Evolutionary conservation across 2,113 vertebrate species (phyloP).

Genomic region (Hoplias malabaricus): DNA sequence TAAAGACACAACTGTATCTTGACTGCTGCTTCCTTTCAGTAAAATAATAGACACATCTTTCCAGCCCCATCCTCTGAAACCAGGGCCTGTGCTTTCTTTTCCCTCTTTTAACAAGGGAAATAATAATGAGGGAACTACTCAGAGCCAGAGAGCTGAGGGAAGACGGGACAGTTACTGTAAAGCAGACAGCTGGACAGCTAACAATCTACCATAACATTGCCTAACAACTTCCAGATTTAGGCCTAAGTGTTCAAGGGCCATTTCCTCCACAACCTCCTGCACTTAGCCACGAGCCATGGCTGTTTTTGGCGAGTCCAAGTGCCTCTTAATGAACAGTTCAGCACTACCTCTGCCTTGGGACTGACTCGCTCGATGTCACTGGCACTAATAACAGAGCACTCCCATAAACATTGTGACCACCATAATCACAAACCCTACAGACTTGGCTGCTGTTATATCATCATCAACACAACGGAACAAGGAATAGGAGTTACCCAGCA

Average conservation of each 20-base stretch:
- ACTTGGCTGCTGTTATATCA: background rate
- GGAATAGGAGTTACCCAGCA: background rate
- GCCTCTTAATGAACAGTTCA: conserved; percentile 28
- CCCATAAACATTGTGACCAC: background rate
- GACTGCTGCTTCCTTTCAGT: background rate
- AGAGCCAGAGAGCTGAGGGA: conserved; percentile 4
- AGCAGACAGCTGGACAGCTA: conserved; percentile 35
- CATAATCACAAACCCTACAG: background rate
- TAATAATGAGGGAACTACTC: background rate
- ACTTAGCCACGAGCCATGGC: conserved; percentile 6
- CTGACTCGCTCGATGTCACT: conserved; percentile 21
- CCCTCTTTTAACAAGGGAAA: background rate
- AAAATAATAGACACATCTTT: background rate
- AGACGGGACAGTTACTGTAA: conserved; percentile 26
- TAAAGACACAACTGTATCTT: background rate
- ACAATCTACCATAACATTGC: conserved; percentile 32
- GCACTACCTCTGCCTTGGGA: background rate
- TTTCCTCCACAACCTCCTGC: background rate
- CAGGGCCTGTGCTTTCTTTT: background rate
- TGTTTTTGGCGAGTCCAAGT: conserved; percentile 16
- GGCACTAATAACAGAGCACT: conserved; percentile 28
- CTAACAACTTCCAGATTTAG: conserved; percentile 39
- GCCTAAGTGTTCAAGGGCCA: conserved; percentile 27
- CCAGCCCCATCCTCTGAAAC: background rate
- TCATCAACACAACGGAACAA: background rate